These are phyloP conservation scores for Scalopus aquaticus DNA, from an alignment of 2,113 vertebrate genomes.

Conservation along the genomic window DNA sequence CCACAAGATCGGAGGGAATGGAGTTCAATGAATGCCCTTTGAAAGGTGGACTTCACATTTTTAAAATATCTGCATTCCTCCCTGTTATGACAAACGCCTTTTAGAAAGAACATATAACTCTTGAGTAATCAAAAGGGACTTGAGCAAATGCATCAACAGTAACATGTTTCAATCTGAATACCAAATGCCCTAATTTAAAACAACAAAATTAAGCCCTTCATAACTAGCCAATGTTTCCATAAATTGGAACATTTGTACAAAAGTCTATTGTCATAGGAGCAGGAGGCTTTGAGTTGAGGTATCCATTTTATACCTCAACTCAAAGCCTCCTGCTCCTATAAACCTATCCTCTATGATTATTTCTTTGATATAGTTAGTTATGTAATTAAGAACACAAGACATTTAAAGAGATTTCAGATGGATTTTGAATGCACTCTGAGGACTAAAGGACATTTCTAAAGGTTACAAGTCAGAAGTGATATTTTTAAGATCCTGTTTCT, in stretches of 20 bases:
- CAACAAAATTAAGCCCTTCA: constrained; percentile 56
- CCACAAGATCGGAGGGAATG: constrained; percentile 1
- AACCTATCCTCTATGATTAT: not conserved
- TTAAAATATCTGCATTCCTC: not conserved
- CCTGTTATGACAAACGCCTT: constrained; percentile 53
- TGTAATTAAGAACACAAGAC: constrained; percentile 19
- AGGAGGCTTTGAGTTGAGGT: too few species aligned
- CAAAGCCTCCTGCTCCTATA: constrained; percentile 21
- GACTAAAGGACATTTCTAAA: not conserved
- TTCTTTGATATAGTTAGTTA: constrained; percentile 39
- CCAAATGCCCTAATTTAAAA: constrained; percentile 71
- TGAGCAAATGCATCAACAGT: constrained; percentile 64
- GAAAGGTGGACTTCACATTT: not conserved
- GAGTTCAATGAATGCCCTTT: not conserved
- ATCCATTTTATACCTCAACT: not conserved
- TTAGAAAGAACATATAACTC: constrained; percentile 59
- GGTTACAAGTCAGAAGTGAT: constrained; percentile 39
- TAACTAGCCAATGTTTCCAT: constrained; percentile 50
- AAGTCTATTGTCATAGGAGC: not conserved
- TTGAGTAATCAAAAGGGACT: constrained; percentile 64
- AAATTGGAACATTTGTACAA: constrained; percentile 53
- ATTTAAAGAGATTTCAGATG: not conserved
- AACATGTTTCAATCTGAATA: constrained; percentile 63
- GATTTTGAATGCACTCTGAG: not conserved
- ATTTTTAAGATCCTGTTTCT: constrained; percentile 57